Evolutionary conservation across 1,140 invertebrate genomes (phyloP), one percentile per base, ranked within the genome.

Genomic region (Wasmannia auropunctata): DNA sequence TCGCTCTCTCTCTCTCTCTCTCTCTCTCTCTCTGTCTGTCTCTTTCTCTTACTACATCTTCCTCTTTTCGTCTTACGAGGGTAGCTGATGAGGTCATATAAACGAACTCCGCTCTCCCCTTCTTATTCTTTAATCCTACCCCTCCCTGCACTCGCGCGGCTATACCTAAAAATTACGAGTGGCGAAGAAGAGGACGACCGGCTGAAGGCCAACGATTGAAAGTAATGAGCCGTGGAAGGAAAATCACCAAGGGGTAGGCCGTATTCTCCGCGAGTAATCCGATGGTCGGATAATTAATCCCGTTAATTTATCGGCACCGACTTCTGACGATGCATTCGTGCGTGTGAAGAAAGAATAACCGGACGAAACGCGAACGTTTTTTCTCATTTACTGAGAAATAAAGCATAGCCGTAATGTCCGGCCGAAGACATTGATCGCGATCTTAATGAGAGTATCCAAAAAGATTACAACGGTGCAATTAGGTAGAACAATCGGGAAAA

Each of bases 61-160:
- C 72, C 69, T 67, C 67, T 69, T 43, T 72, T 63, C 58, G 28
- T 43, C n/a, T 91, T 86, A 79, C 87, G 77, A 88, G 91, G 90
- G 91, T 88, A 70, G 89, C 85, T 90, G 91, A 95, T 91, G 93
- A 94, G 91, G 91, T 92, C 91, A 88, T 92, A 93, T 92, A 94
- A 95, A 95, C 94, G 93, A 94, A 93, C 92, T 92, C 90, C 88
- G 92, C 88, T 90, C 91, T 90, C 80, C 74, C 88, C 72, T 92
- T 91, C 93, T 95, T 94, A 94, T 95, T 95, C 95, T 95, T 95
- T 95, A 95, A 95, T 95, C 93, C 93, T 87, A 81, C 90, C 85
- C 89, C 84, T 65, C 85, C 65, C 77, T 63, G 56, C 51, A 22
- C 74, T 67, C 34, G 58, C 85, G 76, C 85, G 72, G 90, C 91